Evolutionary conservation across 2,888 invertebrate species (phyloP), one percentile per base, ranked within the genome.

Genomic region (Diploptera punctata): DNA sequence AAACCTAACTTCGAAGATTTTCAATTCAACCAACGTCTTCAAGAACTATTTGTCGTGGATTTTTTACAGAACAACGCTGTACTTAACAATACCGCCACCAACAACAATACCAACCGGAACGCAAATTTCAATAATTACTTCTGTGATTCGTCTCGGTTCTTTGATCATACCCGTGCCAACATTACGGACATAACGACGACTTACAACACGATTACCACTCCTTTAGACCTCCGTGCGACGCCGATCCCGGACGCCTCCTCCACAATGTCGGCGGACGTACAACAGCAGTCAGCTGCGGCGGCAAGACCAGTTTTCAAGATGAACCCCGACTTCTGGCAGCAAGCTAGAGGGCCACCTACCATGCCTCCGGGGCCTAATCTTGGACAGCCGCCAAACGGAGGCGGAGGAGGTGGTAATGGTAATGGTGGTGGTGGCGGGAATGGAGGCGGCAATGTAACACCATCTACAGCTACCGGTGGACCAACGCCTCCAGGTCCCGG

Each of bases 281-380:
- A 73, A 47, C 74, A 74, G 65, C 73, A 74, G 29, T 67, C 52
- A 26, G 69, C 61, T 16, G 68, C 60, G 21, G 49, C 47, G 3
- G 60, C 57, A 52, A 57, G 80, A 75, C 78, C 80, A 61, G 79
- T 81, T 73, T 81, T 81, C 78, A 81, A 81, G 78, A 81, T 81
- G 81, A 80, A 81, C 77, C 81, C 80, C 67, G 81, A 81, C 74
- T 81, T 80, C 77, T 81, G 81, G 81, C 29, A 87, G 84, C 74
- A 85, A 85, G 26, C 82, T 84, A 7, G 87, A 84, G 68, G 87
- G 84, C 0, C 78, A 84, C 33, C 75, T 21, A 70, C 75, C 19
- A 47, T 73, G 44, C 75, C 74, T 10, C 74, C 75, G 29, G 72
- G 69, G 26, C 71, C 74, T 9, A 60, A 18, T n/a, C 75, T 82